phyloP scores from a whole-genome alignment of 2,113 vertebrate genomes.

The Albula goreensis region DNA sequence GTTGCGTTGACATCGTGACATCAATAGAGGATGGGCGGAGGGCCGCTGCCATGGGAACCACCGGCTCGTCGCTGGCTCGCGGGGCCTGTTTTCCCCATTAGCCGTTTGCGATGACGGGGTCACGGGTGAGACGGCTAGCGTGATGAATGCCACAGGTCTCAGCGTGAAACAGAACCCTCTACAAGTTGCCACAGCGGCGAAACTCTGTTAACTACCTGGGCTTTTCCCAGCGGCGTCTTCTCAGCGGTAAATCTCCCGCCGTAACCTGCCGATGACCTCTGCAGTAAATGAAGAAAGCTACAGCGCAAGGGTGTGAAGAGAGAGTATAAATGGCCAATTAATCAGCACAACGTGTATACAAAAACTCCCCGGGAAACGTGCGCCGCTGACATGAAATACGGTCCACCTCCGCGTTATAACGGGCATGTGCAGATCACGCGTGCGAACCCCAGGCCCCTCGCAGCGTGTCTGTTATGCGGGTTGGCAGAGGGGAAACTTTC shows the following conservation, averaged over 20 bases:
- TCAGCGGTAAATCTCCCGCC: not conserved
- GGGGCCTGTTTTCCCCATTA: slow-evolving; percentile 4
- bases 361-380: too few species aligned
- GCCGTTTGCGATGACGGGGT: not conserved
- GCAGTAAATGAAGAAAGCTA: not conserved
- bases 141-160: not conserved
- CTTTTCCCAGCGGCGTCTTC: not conserved
- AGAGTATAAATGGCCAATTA: not conserved
- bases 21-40: not conserved
- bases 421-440: too few species aligned
- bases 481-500: too few species aligned
- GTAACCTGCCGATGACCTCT: not conserved
- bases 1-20: not conserved
- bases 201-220: not conserved
- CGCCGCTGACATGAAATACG: too few species aligned
- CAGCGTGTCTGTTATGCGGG: too few species aligned
- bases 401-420: too few species aligned
- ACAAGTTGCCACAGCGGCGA: not conserved
- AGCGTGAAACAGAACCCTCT: not conserved
- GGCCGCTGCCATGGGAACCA: not conserved
- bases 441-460: too few species aligned
- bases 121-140: not conserved
- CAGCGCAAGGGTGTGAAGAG: not conserved
- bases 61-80: too few species aligned
- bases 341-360: not conserved